Evolutionary conservation across 2,113 vertebrate species (phyloP), one percentile per base, ranked within the genome.

Genomic region (Eretmochelys imbricata): DNA sequence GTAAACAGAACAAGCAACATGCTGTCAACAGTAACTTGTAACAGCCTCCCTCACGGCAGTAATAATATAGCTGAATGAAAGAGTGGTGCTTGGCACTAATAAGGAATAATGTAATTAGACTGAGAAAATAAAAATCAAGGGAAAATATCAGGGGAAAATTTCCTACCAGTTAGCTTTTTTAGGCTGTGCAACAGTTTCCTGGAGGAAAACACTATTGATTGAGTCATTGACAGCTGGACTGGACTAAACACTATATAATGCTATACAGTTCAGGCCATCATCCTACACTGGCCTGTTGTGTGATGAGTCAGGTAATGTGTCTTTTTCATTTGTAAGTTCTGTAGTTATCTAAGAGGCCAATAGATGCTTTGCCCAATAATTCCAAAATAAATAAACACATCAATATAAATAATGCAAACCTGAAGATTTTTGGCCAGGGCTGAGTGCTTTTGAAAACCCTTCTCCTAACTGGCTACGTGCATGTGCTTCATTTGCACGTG

Each of bases 1-100:
- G 72, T 65, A 69, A 95, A 69, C 48, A 91, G 84, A 82, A 38
- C n/a, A 84, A 95, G 55, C 48, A 59, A 72, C 91, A 80, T 13
- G 25, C 1, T 0, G 38, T 92, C 82, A 65, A 79, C 79, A 89
- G 90, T 62, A 17, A 27, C 76, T 94, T 29, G 87, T 72, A 20
- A 35, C 38, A 55, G 0, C 57, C 51, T 48, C 88, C 83, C 50
- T 72, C 89, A 8, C 59, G 81, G 35, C 48, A 80, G 49, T 48
- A 31, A 14, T 90, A 80, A 38, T 0, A 0, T 31, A 7, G 31
- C 10, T 42, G 49, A 16, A 93, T 82, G 35, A 87, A 3, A 20
- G 72, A 5, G 2, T 89, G 24, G 29, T 82, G 59, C 59, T 14
- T 20, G 49, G 38, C 7, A 0, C 5, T 57, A 38, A 0, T 0